Evolutionary conservation across 2,888 invertebrate genomes (phyloP), one percentile per base, ranked within the genome.

Genomic region (Torymus tubicola): DNA sequence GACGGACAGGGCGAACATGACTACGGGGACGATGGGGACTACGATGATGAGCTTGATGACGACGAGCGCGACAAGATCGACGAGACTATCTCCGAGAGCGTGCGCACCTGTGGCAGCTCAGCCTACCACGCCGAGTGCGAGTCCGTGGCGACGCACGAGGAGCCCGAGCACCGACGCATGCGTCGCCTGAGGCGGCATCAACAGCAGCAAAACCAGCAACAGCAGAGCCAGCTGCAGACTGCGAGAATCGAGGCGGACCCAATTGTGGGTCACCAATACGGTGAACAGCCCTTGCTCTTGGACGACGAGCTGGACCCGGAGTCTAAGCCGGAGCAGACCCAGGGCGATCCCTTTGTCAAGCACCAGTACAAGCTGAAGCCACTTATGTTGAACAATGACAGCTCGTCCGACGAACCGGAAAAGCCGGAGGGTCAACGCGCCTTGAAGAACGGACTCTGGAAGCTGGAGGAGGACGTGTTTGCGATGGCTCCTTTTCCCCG

Each of bases 241-340:
- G 81, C 76, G 5, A 18, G 21, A 69, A 85, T 86, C 16, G 84
- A 86, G 1, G 84, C 87, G 0, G 90, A 90, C 76, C 89, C 90
- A 0, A 94, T 95, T 82, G 93, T 95, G 8, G 94, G 95, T 0
- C 95, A 95, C 88, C 94, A 94, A 84, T 95, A 95, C 85, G 96
- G 96, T 0, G 95, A 95, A 82, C 93, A 93, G 84, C 96, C 96
- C 0, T 89, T 96, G 58, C 89, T 96, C 4, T 92, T 96, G 76
- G 96, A 96, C 86, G 96, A 96, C 88, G 96, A 96, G 86, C 89
- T 96, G n/a, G 95, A 95, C 85, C 93, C 93, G 0, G 94, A 94
- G 74, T 90, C 88, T 0, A 89, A 89, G 60, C 87, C 89, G 0
- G 89, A 88, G 50, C 90, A 91, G 73, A 86, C 86, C 1, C 92